A percentile compares a stretch with the other conserved stretches of the same genome.
Evolutionary conservation across 1,140 invertebrate genomes (phyloP).

Genomic region (Achroia grisella): DNA sequence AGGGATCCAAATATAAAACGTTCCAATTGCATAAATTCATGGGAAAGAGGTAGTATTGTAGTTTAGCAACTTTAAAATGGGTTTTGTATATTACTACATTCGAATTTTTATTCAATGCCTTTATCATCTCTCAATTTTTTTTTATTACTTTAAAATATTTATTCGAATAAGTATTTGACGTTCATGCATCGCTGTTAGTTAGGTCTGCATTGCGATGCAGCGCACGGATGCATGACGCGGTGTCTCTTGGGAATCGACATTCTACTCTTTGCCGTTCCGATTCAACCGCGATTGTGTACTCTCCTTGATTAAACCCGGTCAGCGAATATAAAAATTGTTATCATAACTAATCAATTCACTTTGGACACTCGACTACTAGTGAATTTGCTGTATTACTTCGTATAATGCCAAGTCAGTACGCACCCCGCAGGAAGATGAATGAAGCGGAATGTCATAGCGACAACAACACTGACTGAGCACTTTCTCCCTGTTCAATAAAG

Average conservation of each 20-base stretch:
- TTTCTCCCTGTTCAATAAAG: constrained; percentile 27
- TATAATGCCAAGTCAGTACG: not conserved
- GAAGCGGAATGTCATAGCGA: constrained; percentile 13
- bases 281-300: constrained; percentile 13
- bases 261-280: constrained; percentile 1
- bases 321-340: constrained; percentile 15
- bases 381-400: too few relatives aligned
- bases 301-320: constrained; percentile 14
- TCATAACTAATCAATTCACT: constrained; percentile 2
- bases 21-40: too few relatives aligned
- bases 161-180: not conserved
- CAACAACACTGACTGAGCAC: constrained; percentile 23
- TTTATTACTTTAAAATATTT: not conserved
- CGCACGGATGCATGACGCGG: constrained; percentile 28
- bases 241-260: constrained; percentile 25
- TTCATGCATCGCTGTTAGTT: constrained; percentile 4
- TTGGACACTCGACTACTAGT: not conserved
- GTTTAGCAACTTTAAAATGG: too few relatives aligned
- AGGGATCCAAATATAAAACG: too few relatives aligned
- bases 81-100: too few relatives aligned
- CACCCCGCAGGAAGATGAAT: constrained; percentile 7
- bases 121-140: too few relatives aligned
- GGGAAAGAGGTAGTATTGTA: too few relatives aligned
- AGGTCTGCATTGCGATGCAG: constrained; percentile 23
- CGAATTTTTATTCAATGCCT: too few relatives aligned